Percentiles rank a stretch among this genome's conserved stretches.
phyloP scores from a whole-genome alignment of 2,113 vertebrate genomes.

The Alligator mississippiensis region DNA sequence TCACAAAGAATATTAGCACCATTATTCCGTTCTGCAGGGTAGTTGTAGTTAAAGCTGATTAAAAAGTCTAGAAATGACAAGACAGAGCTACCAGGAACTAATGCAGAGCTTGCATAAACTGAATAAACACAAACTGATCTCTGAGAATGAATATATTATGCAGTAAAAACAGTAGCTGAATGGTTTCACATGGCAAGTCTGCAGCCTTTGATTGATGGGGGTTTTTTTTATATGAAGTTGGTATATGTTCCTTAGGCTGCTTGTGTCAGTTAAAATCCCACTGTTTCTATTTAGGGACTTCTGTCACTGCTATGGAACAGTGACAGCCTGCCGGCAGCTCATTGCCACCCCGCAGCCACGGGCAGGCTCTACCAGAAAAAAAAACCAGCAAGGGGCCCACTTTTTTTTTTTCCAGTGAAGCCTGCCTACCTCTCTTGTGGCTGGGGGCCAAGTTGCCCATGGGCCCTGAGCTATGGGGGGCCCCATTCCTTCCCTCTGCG shows the following conservation, averaged over 20 bases:
- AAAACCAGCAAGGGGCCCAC: too few species aligned
- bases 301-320: too few species aligned
- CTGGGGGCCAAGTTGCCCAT: too few species aligned
- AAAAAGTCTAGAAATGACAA: neutral
- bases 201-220: conserved; percentile 17
- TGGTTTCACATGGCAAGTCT: neutral
- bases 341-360: too few species aligned
- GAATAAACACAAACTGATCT: neutral
- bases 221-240: neutral
- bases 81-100: neutral
- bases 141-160: neutral
- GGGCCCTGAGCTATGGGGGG: too few species aligned
- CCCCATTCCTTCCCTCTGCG: too few species aligned
- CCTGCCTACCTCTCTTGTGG: too few species aligned
- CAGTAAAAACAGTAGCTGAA: conserved; percentile 1
- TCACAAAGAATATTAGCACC: neutral
- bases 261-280: too few species aligned
- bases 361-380: too few species aligned
- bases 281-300: too few species aligned
- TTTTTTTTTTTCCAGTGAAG: too few species aligned
- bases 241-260: neutral
- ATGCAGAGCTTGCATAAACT: neutral
- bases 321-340: too few species aligned
- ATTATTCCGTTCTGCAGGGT: neutral
- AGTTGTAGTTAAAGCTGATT: neutral